Percentiles rank a stretch among this genome's conserved stretches.
Evolutionary conservation across 2,888 invertebrate species (phyloP).

Genomic region (Sarcophaga variegata): DNA sequence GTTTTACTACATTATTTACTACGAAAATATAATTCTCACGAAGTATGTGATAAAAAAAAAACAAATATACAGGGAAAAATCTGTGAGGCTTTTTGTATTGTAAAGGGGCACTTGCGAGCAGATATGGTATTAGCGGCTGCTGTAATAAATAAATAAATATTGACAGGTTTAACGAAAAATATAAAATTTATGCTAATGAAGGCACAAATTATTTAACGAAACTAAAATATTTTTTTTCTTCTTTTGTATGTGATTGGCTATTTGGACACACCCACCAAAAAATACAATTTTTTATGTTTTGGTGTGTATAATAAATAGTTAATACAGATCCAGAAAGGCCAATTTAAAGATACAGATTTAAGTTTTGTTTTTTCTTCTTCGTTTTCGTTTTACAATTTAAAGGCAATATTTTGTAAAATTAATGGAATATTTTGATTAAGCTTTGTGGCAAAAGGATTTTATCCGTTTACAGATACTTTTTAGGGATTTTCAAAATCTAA

Average conservation of each 20-base stretch:
- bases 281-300: no score
- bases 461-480: background rate
- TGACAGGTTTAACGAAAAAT: background rate
- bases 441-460: background rate
- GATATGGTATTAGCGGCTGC: background rate
- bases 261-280: background rate
- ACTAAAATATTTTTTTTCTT: background rate
- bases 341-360: no score
- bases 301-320: no score
- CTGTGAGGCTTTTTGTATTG: no score
- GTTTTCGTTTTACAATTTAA: no score
- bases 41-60: background rate
- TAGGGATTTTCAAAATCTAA: background rate
- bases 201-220: background rate
- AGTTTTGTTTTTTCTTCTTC: no score
- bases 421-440: background rate
- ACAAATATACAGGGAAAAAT: no score
- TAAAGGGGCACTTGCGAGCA: no score
- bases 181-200: background rate
- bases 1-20: conserved; percentile 41
- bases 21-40: background rate
- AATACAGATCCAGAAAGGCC: no score
- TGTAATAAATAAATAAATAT: background rate
- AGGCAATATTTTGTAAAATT: background rate
- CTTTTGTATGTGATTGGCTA: background rate